These are phyloP conservation scores for Mormoops blainvillei DNA, from an alignment of 2,113 vertebrate genomes.

Conservation along the genomic window DNA sequence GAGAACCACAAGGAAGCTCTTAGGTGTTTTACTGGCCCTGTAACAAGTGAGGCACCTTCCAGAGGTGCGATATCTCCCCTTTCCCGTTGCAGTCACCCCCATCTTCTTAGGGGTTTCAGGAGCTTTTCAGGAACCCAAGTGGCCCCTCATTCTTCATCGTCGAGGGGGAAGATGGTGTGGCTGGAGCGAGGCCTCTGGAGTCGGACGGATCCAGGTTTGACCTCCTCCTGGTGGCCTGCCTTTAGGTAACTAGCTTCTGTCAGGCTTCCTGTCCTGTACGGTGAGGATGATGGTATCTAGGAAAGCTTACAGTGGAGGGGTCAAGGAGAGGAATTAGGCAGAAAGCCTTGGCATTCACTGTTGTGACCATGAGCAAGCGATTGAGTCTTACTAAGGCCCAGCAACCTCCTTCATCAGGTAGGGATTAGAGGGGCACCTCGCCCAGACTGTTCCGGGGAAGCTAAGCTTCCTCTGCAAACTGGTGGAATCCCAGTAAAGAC, in stretches of 20 bases:
- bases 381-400: neutral
- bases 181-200: neutral
- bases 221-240: neutral
- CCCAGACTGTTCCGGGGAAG: neutral
- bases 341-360: neutral
- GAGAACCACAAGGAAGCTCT: neutral
- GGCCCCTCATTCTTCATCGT: accelerated
- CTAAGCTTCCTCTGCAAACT: neutral
- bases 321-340: neutral
- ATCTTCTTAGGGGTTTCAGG: neutral
- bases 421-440: neutral
- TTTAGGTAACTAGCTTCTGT: neutral
- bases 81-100: accelerated
- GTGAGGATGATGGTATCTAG: neutral
- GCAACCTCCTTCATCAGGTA: accelerated
- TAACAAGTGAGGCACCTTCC: neutral
- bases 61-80: neutral
- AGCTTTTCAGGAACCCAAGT: neutral
- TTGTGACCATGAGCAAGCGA: neutral
- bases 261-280: neutral
- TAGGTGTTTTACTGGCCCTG: neutral
- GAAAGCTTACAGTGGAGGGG: neutral
- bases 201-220: neutral
- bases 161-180: neutral
- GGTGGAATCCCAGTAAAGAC: neutral